Evolutionary conservation across 2,888 invertebrate genomes (phyloP), one percentile per base, ranked within the genome.

Genomic region (Amblyjoppa proteus): DNA sequence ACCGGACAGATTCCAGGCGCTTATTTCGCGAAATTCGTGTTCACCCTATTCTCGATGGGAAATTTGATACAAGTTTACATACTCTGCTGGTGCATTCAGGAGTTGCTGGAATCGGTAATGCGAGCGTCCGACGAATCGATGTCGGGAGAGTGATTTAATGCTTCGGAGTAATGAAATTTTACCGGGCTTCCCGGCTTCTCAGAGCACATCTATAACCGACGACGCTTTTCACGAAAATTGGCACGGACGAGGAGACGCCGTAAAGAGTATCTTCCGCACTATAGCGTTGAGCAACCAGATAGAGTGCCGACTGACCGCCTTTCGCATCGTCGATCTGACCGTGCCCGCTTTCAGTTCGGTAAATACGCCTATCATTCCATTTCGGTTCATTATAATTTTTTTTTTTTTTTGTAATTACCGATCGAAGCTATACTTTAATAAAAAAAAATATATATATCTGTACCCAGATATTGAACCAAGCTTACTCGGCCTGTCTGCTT

Each of bases 81-180:
- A 34, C 68, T 91, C 0, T 91, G 91, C 49, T 88, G 71, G 25
- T 89, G 88, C 31, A 75, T 88, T 4, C 90, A 91, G 76, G 85
- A 87, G 41, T 85, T 91, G 64, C 16, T 89, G 16, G 91, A 91
- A 38, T 87, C 89, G 87, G 90, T 91, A 87, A 88, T 71, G 0
- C 25, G 28, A 25, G 4, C 4, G 58, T 13, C 28, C 11, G 58
- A 3, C 28, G 20, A 13, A 58, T 58, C 58, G 58, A 58, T 58
- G 5, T 45, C 45, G 3, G 25, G 3, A 28, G 13, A 58, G 4
- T 58, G 11, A 28, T 58, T 25, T 25, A 25, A 58, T 45, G 58
- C 25, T 71, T 58, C 1, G 45, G 28, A 16, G 9, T 38, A 49
- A 71, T 71, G n/a, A 49, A 51, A 31, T 51, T 38, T 58, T 58